Evolutionary conservation across 1,140 invertebrate genomes (phyloP).

Genomic region (Trichonephila clavipes): DNA sequence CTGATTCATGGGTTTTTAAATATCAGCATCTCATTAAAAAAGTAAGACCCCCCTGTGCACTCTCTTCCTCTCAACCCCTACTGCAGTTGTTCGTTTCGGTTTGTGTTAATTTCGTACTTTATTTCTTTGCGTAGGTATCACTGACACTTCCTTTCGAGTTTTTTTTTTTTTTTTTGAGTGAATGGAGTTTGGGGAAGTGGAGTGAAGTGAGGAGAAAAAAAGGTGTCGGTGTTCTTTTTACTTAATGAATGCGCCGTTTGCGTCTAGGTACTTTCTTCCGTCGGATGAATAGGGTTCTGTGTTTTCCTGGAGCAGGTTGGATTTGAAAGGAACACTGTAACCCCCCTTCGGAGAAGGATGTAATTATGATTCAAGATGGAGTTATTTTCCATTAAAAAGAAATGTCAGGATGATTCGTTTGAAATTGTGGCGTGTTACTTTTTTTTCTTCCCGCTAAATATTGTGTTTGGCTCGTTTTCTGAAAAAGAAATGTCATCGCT

Average conservation of each 20-base stretch:
- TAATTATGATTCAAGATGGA: not conserved
- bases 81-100: slow-evolving; percentile 3
- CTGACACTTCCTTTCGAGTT: not conserved
- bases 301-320: slow-evolving; percentile 6
- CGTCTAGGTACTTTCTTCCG: not conserved
- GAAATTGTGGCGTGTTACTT: not conserved
- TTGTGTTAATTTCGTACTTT: not conserved
- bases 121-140: slow-evolving; percentile 25
- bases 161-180: slow-evolving; percentile 15
- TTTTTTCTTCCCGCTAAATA: not conserved
- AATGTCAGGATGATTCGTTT: not conserved
- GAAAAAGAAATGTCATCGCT: not conserved
- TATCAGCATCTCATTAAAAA: slow-evolving; percentile 26
- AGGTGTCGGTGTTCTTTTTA: not conserved
- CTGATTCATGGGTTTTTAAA: slow-evolving; percentile 38
- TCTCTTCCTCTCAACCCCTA: not conserved
- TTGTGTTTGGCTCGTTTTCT: not conserved
- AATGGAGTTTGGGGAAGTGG: not conserved
- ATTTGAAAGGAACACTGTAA: not conserved
- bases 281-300: slow-evolving; percentile 16
- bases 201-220: not conserved
- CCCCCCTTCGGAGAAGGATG: not conserved
- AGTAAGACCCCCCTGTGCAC: not conserved
- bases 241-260: not conserved
- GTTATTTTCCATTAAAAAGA: not conserved